Conservation (phyloP, 2,888 invertebrate species). For the Hydropsyche betteni region DNA sequence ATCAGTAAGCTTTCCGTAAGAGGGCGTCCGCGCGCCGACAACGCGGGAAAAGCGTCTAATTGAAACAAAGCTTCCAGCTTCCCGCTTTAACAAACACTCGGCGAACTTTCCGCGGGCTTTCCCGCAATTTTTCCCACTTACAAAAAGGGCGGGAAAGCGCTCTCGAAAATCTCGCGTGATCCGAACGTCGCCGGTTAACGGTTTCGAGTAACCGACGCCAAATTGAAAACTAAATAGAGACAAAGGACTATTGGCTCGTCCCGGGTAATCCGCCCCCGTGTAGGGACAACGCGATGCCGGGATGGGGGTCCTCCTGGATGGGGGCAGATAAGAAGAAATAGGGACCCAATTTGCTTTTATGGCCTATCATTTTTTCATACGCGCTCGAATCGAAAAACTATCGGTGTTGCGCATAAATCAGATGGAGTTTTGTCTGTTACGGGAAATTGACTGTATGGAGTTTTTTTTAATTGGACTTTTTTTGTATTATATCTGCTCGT, state of each 20-base stretch:
- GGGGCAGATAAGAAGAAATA: constrained; percentile 30
- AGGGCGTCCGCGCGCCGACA: constrained; percentile 32
- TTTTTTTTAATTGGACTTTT: no score
- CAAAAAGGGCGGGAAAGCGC: not conserved
- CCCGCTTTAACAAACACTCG: constrained; percentile 32
- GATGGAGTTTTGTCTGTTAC: no score
- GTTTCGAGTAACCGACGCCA: constrained; percentile 34
- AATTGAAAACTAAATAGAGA: constrained; percentile 52
- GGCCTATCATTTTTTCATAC: constrained; percentile 30
- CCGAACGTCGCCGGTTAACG: no score
- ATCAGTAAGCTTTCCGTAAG: constrained; percentile 45
- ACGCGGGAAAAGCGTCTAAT: constrained; percentile 44
- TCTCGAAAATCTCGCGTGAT: no score
- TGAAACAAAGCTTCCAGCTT: constrained; percentile 49
- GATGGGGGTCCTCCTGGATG: not conserved
- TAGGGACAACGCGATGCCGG: not conserved
- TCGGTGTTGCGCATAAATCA: constrained; percentile 23
- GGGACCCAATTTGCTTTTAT: constrained; percentile 32
- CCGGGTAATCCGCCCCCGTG: constrained; percentile 38
- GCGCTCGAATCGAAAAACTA: constrained; percentile 30
- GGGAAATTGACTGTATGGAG: no score
- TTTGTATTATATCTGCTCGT: no score
- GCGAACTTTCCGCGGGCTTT: not conserved
- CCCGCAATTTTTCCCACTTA: constrained; percentile 22
- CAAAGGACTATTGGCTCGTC: constrained; percentile 48